Evolutionary conservation across 2,888 invertebrate species (phyloP), one percentile per base, ranked within the genome.

Genomic region (Neoitamus cyanurus): DNA sequence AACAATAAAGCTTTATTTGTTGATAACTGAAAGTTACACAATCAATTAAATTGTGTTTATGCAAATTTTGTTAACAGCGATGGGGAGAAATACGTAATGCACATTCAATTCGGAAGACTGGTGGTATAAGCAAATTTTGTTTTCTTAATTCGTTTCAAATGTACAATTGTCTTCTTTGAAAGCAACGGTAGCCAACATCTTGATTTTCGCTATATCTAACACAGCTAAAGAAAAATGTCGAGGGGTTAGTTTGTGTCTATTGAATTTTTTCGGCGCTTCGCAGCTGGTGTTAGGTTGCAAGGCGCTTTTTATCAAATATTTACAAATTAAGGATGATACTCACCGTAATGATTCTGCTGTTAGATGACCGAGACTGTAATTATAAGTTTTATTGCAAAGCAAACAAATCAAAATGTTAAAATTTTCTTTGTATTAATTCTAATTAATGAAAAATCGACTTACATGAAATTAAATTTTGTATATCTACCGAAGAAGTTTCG

Each of bases 41-140:
- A 58, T 58, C 58, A 58, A 58, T 58, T 58, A 58, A 58, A 58
- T 58, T 58, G 58, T 58, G 58, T 58, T 58, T 58, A 58, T 58
- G 58, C 58, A 58, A 58, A 58, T 58, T 58, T 58, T 58, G 58
- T 58, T 58, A 20, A 37, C 7, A 58, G 15, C 58, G 58, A 58
- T 25, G 58, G 25, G 25, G 25, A 58, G 15, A 58, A 58, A 58
- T 58, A 58, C 58, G 58, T 58, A 58, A 58, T 58, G 58, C 58
- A 58, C 58, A 42, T 42, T 42, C 42, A 58, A 58, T 58, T 58
- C 58, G 58, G 58, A 20, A 58, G 58, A 58, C 6, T 58, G 11
- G 58, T 9, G 11, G 9, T 58, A 58, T 58, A 58, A 58, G 15
- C 15, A 58, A 58, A 58, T 58, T 58, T 58, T 58, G 58, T 58